Conservation (phyloP, 2,113 vertebrate genomes). For the Empidonax alnorum region DNA sequence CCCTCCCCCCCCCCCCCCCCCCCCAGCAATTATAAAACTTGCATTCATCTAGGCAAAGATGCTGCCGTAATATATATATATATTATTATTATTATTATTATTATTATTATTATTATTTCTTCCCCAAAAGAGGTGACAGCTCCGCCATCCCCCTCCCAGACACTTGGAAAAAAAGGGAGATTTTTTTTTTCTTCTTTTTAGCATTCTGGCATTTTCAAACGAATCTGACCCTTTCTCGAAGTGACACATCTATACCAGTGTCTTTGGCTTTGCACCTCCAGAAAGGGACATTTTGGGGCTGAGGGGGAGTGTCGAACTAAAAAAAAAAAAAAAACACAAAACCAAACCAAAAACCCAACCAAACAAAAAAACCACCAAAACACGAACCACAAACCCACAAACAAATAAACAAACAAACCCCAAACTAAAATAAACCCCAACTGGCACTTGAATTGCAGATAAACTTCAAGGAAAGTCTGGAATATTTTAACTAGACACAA, state of each 20-base stretch:
- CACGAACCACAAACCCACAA: not conserved
- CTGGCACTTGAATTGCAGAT: constrained; percentile 60
- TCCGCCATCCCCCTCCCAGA: not conserved
- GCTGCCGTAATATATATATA: not conserved
- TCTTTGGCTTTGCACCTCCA: not conserved
- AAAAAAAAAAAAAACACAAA: not conserved
- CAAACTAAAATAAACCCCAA: not conserved
- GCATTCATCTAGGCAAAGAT: not conserved
- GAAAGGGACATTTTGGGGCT: not conserved
- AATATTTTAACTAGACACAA: constrained; percentile 72
- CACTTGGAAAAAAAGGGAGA: not conserved
- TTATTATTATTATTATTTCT: too few relatives aligned
- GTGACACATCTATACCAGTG: not conserved
- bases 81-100: too few relatives aligned
- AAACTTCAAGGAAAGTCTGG: constrained; percentile 73
- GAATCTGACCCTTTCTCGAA: not conserved
- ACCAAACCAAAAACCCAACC: too few relatives aligned
- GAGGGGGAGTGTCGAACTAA: not conserved
- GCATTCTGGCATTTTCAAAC: not conserved
- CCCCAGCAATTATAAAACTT: not conserved
- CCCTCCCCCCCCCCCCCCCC: not conserved
- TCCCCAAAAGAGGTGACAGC: not conserved
- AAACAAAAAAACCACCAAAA: too few relatives aligned
- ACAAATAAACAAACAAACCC: not conserved
- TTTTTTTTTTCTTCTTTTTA: not conserved